Evolutionary conservation across 2,888 invertebrate species (phyloP), one percentile per base, ranked within the genome.

Genomic region (Rhagonycha fulva): DNA sequence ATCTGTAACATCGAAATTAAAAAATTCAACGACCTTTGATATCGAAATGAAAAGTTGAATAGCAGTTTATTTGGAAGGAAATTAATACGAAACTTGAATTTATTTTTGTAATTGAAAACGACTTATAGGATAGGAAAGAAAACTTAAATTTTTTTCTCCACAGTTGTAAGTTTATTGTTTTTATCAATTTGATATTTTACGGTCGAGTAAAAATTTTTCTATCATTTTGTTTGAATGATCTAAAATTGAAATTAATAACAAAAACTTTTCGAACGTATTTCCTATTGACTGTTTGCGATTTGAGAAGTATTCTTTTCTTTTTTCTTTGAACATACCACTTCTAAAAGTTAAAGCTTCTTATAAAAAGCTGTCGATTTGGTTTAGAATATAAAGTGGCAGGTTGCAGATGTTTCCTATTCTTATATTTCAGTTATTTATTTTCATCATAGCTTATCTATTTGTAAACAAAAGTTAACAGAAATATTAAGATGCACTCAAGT

Each of bases 211-310:
- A 47, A 47, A 47, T 47, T 47, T 47, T 47, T 47, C 47, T 47
- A 47, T 47, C 47, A 47, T 47, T 47, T 47, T 47, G 47, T 47
- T 47, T 47, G 63, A 66, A 66, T 24, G 26, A 66, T 66, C 12
- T 74, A 61, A 70, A 74, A 74, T 74, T 74, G 32, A 74, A 70
- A 74, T 74, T 74, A 74, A 74, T 74, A 69, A 69, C 47, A 23
- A 12, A 28, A 30, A 71, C 61, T 72, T 72, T 14, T 24, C n/a
- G 63, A 72, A 24, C 23, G 23, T 63, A 32, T 67, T 32, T 67
- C 66, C 24, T 30, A 47, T 63, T 30, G 63, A 70, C 47, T 26
- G 70, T 61, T 70, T 61, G 26, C 62, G 61, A 60, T 70, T 70
- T 70, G 28, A 24, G 26, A 66, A 32, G 66, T 63, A 72, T 72